A percentile compares a stretch with the other conserved stretches of the same genome.
Conservation (phyloP, 2,113 vertebrate genomes). For the Sebastes schlegelii region DNA sequence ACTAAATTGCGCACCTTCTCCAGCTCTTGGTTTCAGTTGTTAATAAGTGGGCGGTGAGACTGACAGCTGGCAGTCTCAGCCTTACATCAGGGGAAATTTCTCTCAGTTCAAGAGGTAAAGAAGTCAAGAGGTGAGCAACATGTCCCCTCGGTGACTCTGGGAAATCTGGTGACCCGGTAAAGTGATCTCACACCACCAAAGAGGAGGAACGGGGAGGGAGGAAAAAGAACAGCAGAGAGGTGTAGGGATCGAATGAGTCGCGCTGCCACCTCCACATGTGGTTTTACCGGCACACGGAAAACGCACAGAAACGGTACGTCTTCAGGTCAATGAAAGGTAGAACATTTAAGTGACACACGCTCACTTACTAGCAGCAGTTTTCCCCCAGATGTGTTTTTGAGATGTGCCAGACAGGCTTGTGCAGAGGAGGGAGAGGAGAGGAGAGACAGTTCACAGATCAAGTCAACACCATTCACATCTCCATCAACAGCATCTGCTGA, state of each 20-base stretch:
- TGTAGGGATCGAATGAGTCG: conserved; percentile 54
- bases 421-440: conserved; percentile 40
- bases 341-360: conserved; percentile 37
- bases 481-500: conserved; percentile 49
- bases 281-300: conserved; percentile 39
- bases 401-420: conserved; percentile 60
- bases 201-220: conserved; percentile 36
- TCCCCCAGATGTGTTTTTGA: conserved; percentile 42
- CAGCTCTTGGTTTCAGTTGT: conserved; percentile 46
- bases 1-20: conserved; percentile 59
- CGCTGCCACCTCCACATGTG: conserved; percentile 57
- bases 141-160: conserved; percentile 78
- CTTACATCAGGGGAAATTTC: conserved; percentile 45
- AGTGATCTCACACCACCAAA: conserved; percentile 76
- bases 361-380: conserved; percentile 36
- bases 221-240: conserved; percentile 35
- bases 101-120: conserved; percentile 83
- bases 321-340: conserved; percentile 64
- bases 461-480: conserved; percentile 62
- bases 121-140: conserved; percentile 80
- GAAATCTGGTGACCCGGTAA: conserved; percentile 84
- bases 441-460: conserved; percentile 50
- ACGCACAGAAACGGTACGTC: conserved; percentile 22
- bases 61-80: conserved; percentile 79
- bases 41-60: conserved; percentile 75